Conservation (phyloP, 2,888 invertebrate species). For the Amphipyra berbera region DNA sequence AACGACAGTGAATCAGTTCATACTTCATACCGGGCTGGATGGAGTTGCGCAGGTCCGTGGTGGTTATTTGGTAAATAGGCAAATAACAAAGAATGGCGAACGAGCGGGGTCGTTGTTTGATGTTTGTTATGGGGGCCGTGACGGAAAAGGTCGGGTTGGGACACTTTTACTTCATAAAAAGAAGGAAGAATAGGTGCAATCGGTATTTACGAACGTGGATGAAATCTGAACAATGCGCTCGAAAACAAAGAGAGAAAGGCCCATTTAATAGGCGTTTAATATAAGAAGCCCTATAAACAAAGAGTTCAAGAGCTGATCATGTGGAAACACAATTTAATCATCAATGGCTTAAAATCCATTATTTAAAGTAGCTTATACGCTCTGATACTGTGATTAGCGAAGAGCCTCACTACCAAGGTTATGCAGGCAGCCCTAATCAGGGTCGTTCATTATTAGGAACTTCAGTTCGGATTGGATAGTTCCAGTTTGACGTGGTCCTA, state of each 20-base stretch:
- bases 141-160: constrained; percentile 54
- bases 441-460: background rate
- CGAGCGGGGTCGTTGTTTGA: constrained; percentile 56
- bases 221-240: constrained; percentile 44
- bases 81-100: constrained; percentile 60
- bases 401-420: background rate
- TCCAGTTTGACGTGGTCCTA: too few relatives aligned
- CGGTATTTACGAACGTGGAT: constrained; percentile 41
- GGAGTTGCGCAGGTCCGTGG: constrained; percentile 24
- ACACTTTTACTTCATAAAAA: constrained; percentile 51
- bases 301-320: constrained; percentile 6
- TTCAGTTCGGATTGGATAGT: too few relatives aligned
- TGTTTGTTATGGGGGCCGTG: constrained; percentile 63
- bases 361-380: background rate
- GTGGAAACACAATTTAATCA: constrained; percentile 15
- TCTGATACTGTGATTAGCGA: constrained; percentile 1
- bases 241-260: constrained; percentile 33
- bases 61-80: constrained; percentile 55
- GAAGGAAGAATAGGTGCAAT: constrained; percentile 53
- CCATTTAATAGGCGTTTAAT: constrained; percentile 10
- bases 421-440: background rate
- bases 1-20: constrained; percentile 17
- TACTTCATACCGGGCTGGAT: constrained; percentile 9
- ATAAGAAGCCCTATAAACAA: constrained; percentile 16
- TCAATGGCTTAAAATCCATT: constrained; percentile 8